Conservation (phyloP, 2,888 invertebrate genomes). For the Oscheius myriophilus region DNA sequence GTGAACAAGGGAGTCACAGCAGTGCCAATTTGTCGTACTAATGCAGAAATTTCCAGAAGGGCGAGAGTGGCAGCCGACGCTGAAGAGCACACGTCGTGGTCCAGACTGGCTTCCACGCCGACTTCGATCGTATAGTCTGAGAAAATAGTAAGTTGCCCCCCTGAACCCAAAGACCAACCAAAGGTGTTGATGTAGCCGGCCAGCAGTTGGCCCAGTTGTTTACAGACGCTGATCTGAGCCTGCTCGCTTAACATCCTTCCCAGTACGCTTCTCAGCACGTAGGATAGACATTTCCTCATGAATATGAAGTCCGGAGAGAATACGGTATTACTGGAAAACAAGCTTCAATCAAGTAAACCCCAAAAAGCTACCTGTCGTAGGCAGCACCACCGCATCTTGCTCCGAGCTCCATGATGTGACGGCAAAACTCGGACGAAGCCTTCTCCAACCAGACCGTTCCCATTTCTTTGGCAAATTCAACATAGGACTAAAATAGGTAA, state of each 20-base stretch:
- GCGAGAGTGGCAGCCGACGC: constrained; percentile 77
- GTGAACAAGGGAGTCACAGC: constrained; percentile 88
- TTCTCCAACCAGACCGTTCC: constrained; percentile 92
- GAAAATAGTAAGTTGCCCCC: background rate
- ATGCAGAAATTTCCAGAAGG: constrained; percentile 89
- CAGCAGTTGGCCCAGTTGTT: constrained; percentile 89
- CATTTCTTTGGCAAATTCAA: constrained; percentile 90
- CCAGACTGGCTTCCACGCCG: constrained; percentile 37
- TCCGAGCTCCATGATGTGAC: constrained; percentile 79
- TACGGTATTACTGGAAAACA: constrained; percentile 50
- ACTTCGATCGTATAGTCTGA: constrained; percentile 35
- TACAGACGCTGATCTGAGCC: constrained; percentile 89
- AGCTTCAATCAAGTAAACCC: no score
- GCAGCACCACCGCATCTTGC: constrained; percentile 41
- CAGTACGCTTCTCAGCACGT: constrained; percentile 74
- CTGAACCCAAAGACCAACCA: constrained; percentile 65
- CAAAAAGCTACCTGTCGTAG: constrained; percentile 5
- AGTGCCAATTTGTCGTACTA: constrained; percentile 90
- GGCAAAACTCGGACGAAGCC: constrained; percentile 85
- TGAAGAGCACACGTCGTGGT: constrained; percentile 41
- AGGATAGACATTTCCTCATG: constrained; percentile 82
- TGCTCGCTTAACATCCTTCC: constrained; percentile 93
- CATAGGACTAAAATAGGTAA: constrained; percentile 80
- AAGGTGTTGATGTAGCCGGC: constrained; percentile 94
- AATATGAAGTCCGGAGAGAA: constrained; percentile 76